Evolutionary conservation across 2,797 vertebrate species (phyloP).

Genomic region (Scyliorhinus canicula): DNA sequence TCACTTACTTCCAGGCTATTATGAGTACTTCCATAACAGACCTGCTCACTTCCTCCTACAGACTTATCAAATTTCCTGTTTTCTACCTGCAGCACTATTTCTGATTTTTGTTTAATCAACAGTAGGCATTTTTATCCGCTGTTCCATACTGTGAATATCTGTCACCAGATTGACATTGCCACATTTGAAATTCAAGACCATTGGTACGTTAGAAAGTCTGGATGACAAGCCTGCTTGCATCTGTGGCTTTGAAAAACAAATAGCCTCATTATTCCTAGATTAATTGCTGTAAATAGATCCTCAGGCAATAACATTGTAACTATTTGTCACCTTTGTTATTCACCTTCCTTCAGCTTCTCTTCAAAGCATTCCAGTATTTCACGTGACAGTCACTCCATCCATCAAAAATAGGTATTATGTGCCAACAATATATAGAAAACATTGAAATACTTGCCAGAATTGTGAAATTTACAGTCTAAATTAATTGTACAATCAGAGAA

Average conservation of each 20-base stretch:
- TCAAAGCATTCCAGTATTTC: background rate
- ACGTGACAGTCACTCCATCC: background rate
- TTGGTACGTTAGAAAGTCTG: background rate
- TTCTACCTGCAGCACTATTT: background rate
- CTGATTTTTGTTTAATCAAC: background rate
- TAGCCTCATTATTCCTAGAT: slow-evolving; percentile 9
- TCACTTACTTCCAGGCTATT: background rate
- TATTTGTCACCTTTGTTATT: slow-evolving; percentile 15
- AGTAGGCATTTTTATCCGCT: background rate
- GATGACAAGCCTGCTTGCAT: background rate
- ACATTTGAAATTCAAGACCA: background rate
- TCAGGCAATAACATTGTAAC: slow-evolving; percentile 3
- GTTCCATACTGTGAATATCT: background rate
- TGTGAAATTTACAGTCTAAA: background rate
- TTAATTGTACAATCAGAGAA: slow-evolving; percentile 1
- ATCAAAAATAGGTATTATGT: background rate
- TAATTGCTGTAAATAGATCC: slow-evolving; percentile 26
- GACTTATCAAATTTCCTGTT: too few relatives aligned
- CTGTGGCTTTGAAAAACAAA: background rate
- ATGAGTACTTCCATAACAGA: background rate
- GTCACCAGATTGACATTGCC: background rate
- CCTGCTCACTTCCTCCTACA: background rate
- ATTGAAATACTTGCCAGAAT: background rate
- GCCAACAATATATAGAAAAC: background rate
- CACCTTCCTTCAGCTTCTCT: background rate